Conservation (phyloP, 2,888 invertebrate genomes). For the Trimorus sp. region DNA sequence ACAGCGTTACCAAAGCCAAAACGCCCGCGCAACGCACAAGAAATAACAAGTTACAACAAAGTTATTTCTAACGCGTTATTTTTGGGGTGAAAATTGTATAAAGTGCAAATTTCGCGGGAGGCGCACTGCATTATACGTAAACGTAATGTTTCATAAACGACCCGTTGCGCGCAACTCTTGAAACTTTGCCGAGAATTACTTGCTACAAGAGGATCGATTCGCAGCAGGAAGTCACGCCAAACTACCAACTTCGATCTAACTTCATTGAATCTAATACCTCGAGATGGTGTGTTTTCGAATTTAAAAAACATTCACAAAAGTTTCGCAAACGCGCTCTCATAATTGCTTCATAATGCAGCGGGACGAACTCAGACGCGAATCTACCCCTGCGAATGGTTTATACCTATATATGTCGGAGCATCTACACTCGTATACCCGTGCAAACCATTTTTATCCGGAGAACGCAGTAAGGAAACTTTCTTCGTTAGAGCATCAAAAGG, state of each 20-base stretch:
- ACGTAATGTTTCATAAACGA: conserved; percentile 65
- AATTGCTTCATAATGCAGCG: conserved; percentile 46
- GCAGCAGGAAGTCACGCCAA: conserved; percentile 66
- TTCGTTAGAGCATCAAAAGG: conserved; percentile 37
- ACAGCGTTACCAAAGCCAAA: conserved; percentile 1
- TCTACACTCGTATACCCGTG: background rate
- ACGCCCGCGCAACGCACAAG: background rate
- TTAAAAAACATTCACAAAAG: conserved; percentile 47
- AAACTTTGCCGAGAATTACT: conserved; percentile 65
- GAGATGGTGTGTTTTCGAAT: conserved; percentile 58
- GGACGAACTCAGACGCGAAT: no score
- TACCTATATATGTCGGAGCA: no score
- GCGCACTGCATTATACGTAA: conserved; percentile 41
- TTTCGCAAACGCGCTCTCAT: conserved; percentile 29
- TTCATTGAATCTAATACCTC: conserved; percentile 71
- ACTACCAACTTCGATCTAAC: conserved; percentile 73
- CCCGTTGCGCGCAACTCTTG: conserved; percentile 53
- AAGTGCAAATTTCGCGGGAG: conserved; percentile 53
- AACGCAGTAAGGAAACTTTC: conserved; percentile 39
- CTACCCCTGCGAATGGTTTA: no score
- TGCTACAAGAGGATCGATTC: conserved; percentile 63
- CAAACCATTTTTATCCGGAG: conserved; percentile 36
- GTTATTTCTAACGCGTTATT: conserved; percentile 15
- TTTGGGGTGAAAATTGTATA: conserved; percentile 37
- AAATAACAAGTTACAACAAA: conserved; percentile 32